Conservation (phyloP, 2,113 vertebrate species). For the Lepus europaeus region DNA sequence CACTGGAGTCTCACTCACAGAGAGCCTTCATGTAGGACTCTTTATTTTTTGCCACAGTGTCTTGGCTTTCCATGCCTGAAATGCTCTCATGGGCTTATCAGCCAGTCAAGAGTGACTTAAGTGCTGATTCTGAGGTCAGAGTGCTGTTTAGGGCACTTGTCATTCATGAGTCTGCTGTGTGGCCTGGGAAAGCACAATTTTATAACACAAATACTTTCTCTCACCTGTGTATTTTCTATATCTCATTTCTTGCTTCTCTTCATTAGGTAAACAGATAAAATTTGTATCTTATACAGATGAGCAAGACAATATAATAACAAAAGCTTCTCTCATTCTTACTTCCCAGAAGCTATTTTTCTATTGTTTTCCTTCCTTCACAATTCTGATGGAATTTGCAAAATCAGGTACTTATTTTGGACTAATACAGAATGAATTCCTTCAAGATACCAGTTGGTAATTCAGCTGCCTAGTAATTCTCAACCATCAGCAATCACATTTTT, state of each 20-base stretch:
- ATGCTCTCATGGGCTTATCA: too few species aligned
- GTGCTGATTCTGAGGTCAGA: too few species aligned
- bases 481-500: background rate
- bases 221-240: background rate
- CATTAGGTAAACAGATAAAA: background rate
- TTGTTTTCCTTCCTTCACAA: conserved; percentile 22
- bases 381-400: background rate
- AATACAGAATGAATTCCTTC: background rate
- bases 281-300: background rate
- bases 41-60: too few species aligned
- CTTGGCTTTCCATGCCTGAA: too few species aligned
- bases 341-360: background rate
- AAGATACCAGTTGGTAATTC: background rate
- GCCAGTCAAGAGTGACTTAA: too few species aligned
- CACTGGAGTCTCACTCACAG: too few species aligned
- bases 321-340: background rate
- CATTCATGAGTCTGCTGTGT: too few species aligned
- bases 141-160: too few species aligned
- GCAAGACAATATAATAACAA: background rate
- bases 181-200: background rate
- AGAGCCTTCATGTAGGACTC: too few species aligned
- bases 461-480: background rate
- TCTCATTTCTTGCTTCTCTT: background rate
- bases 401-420: conserved; percentile 1
- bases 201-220: background rate